Evolutionary conservation across 2,888 invertebrate genomes (phyloP).

Genomic region (Caenorhabditis drosophilae): DNA sequence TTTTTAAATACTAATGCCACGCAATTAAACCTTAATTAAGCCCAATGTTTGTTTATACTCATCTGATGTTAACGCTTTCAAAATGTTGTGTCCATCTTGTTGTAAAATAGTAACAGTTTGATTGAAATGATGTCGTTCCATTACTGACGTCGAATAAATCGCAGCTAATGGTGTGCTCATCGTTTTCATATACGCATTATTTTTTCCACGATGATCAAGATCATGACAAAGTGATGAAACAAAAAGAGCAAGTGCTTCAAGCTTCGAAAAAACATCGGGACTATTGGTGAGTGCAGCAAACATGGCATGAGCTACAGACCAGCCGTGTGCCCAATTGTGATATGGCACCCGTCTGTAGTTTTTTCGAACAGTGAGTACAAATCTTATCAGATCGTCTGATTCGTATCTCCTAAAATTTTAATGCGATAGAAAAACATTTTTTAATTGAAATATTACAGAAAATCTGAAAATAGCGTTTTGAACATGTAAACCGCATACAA

Average conservation of each 20-base stretch:
- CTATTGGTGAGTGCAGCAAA: conserved; percentile 61
- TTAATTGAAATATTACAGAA: too few species aligned
- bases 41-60: conserved; percentile 76
- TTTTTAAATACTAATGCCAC: not conserved
- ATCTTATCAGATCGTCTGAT: conserved; percentile 77
- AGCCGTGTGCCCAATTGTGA: conserved; percentile 87
- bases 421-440: too few species aligned
- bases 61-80: conserved; percentile 71
- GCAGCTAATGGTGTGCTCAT: conserved; percentile 82
- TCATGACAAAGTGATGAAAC: conserved; percentile 85
- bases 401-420: conserved; percentile 74
- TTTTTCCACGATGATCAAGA: conserved; percentile 84
- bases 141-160: conserved; percentile 84
- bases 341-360: conserved; percentile 81
- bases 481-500: conserved; percentile 81
- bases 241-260: conserved; percentile 77
- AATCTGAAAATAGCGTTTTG: conserved; percentile 77
- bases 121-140: conserved; percentile 88
- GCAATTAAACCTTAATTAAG: conserved; percentile 74
- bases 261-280: conserved; percentile 53
- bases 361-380: conserved; percentile 82
- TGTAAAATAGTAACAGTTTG: conserved; percentile 85
- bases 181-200: conserved; percentile 82
- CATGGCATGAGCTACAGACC: conserved; percentile 84
- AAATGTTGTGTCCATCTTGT: conserved; percentile 86